Conservation (phyloP, 1,140 invertebrate species). For the Calliphora vicina region DNA sequence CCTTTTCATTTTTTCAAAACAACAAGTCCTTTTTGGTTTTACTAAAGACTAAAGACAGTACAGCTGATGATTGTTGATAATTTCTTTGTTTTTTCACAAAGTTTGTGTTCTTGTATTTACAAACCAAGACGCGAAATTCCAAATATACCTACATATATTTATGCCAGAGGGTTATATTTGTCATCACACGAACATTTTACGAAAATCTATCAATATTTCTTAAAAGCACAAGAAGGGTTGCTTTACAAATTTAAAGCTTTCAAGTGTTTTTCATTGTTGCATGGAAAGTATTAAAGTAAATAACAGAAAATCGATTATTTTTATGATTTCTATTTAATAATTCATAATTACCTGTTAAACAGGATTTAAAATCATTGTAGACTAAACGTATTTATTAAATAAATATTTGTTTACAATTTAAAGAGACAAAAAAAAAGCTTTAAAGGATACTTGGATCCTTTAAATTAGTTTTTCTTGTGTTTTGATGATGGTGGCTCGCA, state of each 20-base stretch:
- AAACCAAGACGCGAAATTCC: background rate
- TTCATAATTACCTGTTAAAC: conserved; percentile 37
- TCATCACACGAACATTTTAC: conserved; percentile 33
- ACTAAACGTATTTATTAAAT: conserved; percentile 34
- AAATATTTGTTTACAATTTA: conserved; percentile 32
- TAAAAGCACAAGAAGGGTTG: background rate
- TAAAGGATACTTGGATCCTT: background rate
- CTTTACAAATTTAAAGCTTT: background rate
- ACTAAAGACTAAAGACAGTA: background rate
- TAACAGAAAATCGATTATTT: conserved; percentile 42
- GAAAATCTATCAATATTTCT: conserved; percentile 37
- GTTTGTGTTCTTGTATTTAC: background rate
- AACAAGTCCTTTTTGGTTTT: no score
- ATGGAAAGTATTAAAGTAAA: no score
- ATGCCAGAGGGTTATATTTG: conserved; percentile 37
- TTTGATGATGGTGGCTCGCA: no score
- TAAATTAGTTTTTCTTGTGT: background rate
- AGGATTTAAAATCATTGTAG: background rate
- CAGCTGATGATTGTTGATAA: conserved; percentile 30
- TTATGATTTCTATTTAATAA: conserved; percentile 41
- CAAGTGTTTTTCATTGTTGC: background rate
- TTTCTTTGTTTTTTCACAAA: conserved; percentile 29
- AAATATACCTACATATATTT: background rate
- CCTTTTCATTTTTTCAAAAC: no score
- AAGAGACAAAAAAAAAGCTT: background rate